Base-by-base conservation (phyloP, 2,888 invertebrate genomes). In the Bibio marci region DNA sequence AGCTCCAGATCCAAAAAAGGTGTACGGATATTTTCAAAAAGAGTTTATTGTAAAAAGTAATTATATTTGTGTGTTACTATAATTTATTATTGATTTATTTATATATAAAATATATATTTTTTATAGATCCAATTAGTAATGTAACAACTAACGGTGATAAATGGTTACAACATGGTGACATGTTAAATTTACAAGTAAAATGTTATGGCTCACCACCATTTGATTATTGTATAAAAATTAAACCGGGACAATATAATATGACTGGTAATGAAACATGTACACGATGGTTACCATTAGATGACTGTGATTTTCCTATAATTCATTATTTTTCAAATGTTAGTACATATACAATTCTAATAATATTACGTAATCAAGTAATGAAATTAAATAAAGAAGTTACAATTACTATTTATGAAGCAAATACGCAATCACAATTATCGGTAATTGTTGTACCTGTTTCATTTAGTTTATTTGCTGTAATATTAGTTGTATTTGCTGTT, bases 381-480 rank as follows among this genome's bases (percentile, higher is more conserved):
- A 75, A 70, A 49, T 65, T 66, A 32, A 69, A 80, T 5, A 73
- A 73, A 42, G 75, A 77, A 40, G 70, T 82, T 12, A 76, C 76
- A 11, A 73, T 90, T 32, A 83, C 79, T 54, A 76, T 87, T 53
- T 88, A 86, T 58, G 76, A 86, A 74, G 87, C 74, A 22, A 72
- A 73, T 28, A 74, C 73, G 43, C 79, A 83, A 54, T 75, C 85
- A 2, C 88, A 87, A 56, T 62, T 90, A 38, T 88, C 88, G 0
- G 85, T 88, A 4, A 85, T 91, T 27, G 78, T 88, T 39, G 82
- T 90, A 30, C 90, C 90, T 3, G 80, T 90, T 15, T 70, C 76
- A 25, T 88, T 83, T 57, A 79, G 80, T 43, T 65, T 86, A 38
- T 69, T 80, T 13, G 88, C 88, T 3, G 76, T 86, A 12, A 81